Percentiles rank a stretch among this genome's conserved stretches.
phyloP scores from a whole-genome alignment of 2,888 invertebrate genomes.

The Acholoe squamosa region DNA sequence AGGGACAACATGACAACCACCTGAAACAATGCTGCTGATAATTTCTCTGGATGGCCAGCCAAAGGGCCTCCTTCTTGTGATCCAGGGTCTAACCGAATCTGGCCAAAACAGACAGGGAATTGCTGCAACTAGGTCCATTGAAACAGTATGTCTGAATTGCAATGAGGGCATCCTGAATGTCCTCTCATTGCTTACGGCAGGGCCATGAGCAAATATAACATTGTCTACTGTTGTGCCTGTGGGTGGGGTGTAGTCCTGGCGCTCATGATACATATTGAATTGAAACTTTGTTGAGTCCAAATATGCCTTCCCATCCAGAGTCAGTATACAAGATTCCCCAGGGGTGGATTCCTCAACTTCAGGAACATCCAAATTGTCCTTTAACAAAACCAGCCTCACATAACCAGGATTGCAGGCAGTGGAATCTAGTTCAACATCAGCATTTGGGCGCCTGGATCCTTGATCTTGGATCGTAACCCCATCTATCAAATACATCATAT shows the following conservation, averaged over 20 bases:
- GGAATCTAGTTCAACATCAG: neutral
- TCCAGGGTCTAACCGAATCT: neutral
- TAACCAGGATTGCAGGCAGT: neutral
- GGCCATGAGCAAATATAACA: neutral
- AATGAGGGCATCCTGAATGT: neutral
- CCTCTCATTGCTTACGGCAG: neutral
- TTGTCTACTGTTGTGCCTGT: neutral
- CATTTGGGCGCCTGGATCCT: neutral
- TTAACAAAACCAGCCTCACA: neutral
- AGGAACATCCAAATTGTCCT: neutral
- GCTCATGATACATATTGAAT: neutral
- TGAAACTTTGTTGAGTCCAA: neutral
- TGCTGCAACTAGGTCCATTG: neutral
- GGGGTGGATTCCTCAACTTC: neutral
- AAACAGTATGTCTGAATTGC: neutral
- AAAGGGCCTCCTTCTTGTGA: neutral
- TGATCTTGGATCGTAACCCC: neutral
- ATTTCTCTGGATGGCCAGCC: neutral
- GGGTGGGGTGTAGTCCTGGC: neutral
- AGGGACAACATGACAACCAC: neutral
- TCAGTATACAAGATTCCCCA: neutral
- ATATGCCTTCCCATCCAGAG: neutral
- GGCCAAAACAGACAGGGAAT: constrained; percentile 7
- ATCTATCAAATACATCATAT: neutral
- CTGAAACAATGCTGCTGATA: neutral